A percentile compares a stretch with the other conserved stretches of the same genome.
Evolutionary conservation across 2,113 vertebrate species (phyloP).

Genomic region (Tilapia sparmanii): DNA sequence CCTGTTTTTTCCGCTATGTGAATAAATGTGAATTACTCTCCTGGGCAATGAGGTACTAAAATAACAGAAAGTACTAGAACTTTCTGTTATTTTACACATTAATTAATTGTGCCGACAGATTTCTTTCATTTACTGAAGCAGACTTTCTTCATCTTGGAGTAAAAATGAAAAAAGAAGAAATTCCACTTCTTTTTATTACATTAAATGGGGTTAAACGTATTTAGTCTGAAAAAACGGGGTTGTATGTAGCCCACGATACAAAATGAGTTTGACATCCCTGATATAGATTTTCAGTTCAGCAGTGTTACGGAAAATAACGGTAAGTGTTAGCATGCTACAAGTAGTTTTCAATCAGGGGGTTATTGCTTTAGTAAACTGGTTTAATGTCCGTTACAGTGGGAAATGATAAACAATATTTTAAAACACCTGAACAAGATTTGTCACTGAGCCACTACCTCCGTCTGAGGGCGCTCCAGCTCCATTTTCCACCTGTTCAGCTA

Average conservation of each 20-base stretch:
- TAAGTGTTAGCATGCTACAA: neutral
- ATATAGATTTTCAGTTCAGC: neutral
- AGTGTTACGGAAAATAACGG: neutral
- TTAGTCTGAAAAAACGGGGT: neutral
- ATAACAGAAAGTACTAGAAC: neutral
- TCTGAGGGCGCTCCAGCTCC: slow-evolving; percentile 47
- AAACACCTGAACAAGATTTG: neutral
- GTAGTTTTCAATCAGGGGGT: fast-evolving
- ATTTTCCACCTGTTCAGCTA: neutral
- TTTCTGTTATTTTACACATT: neutral
- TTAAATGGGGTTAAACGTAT: neutral
- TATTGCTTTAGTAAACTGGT: fast-evolving
- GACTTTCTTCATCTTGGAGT: neutral
- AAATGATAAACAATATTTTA: neutral
- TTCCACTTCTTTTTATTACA: fast-evolving
- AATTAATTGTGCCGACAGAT: neutral
- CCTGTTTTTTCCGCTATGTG: fast-evolving
- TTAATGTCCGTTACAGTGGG: neutral
- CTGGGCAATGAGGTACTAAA: neutral
- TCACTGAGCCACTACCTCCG: neutral
- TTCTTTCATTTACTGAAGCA: neutral
- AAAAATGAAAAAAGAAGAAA: neutral
- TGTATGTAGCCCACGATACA: neutral
- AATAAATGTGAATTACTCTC: neutral
- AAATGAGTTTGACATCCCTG: neutral